Conservation (phyloP, 1,140 invertebrate species). For the Oreohelix idahoensis region DNA sequence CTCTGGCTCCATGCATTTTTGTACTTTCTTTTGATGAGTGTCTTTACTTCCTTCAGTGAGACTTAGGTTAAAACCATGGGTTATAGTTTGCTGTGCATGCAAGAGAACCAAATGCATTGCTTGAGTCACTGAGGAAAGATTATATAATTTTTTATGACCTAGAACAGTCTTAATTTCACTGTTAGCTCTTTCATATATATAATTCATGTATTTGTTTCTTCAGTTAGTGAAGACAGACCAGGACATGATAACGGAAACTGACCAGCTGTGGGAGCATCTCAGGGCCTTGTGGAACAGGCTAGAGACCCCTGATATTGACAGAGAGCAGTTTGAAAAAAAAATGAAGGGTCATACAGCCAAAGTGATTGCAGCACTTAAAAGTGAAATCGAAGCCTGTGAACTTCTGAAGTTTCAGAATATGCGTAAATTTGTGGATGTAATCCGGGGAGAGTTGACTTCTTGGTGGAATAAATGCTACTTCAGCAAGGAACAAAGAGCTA, state of each 20-base stretch:
- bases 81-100: too few species aligned
- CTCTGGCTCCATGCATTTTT: too few species aligned
- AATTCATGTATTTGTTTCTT: slow-evolving; percentile 39
- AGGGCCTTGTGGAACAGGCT: slow-evolving; percentile 78
- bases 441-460: slow-evolving; percentile 79
- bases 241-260: slow-evolving; percentile 48
- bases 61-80: too few species aligned
- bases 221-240: slow-evolving; percentile 59
- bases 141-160: too few species aligned
- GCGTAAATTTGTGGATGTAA: slow-evolving; percentile 80
- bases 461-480: slow-evolving; percentile 84
- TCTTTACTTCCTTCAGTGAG: too few species aligned
- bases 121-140: too few species aligned
- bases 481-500: slow-evolving; percentile 77
- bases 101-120: too few species aligned
- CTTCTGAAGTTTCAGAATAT: slow-evolving; percentile 79
- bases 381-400: slow-evolving; percentile 80
- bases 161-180: too few species aligned
- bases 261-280: slow-evolving; percentile 74
- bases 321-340: slow-evolving; percentile 74
- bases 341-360: slow-evolving; percentile 74
- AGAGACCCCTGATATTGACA: slow-evolving; percentile 75
- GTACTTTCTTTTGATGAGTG: too few species aligned
- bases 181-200: too few species aligned
- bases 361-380: slow-evolving; percentile 75